phyloP scores from a whole-genome alignment of 64 coral and sea anemone genomes.

The Dendrophyllia cribrosa region DNA sequence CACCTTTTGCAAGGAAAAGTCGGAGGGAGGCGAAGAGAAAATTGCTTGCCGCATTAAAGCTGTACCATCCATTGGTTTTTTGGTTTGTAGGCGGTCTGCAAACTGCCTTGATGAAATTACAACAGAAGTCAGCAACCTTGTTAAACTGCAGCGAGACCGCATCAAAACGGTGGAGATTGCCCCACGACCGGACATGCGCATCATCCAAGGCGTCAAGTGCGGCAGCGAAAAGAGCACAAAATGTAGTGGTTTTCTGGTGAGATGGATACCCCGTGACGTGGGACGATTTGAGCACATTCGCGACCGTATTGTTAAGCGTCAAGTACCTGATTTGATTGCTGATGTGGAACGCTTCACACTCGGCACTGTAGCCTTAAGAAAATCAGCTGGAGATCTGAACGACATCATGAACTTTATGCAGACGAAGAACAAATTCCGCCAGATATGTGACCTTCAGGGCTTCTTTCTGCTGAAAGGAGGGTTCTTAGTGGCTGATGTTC shows the following conservation, averaged over 20 bases:
- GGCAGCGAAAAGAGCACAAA: neutral
- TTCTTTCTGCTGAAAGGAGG: constrained; percentile 48
- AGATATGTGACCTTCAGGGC: constrained; percentile 56
- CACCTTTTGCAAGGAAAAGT: constrained; percentile 5
- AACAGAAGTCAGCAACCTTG: neutral
- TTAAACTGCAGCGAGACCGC: neutral
- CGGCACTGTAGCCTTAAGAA: neutral
- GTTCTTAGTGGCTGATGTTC: constrained; percentile 23
- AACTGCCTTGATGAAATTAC: neutral
- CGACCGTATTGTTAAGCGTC: neutral
- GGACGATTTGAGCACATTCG: constrained; percentile 22
- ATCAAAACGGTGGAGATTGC: constrained; percentile 9
- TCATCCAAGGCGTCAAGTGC: constrained; percentile 15
- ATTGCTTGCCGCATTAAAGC: constrained; percentile 42
- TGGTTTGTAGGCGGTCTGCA: constrained; percentile 25
- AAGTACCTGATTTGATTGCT: neutral
- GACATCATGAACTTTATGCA: constrained; percentile 15
- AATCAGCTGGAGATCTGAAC: neutral
- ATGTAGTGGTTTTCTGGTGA: constrained; percentile 46
- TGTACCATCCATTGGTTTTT: neutral
- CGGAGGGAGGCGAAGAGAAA: constrained; percentile 17
- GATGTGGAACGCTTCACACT: neutral
- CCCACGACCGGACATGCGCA: neutral
- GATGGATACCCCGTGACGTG: neutral
- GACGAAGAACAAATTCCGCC: neutral